Evolutionary conservation across 2,113 vertebrate genomes (phyloP), one percentile per base, ranked within the genome.

Genomic region (Mirza zaza): DNA sequence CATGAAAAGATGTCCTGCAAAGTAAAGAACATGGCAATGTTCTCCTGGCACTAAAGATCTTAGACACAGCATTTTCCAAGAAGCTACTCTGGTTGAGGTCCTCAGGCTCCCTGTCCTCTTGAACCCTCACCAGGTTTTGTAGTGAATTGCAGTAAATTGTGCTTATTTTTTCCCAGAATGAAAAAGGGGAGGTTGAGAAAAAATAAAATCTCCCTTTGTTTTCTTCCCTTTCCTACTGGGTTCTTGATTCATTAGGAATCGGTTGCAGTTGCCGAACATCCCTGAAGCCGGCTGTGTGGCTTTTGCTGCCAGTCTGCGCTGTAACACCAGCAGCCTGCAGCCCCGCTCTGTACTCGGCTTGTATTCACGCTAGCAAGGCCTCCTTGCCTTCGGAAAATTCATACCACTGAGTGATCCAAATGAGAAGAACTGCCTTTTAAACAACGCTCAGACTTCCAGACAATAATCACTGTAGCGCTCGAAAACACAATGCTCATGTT

Each of bases 401-500:
- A 42, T 79, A 29, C 57, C 0, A 21, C 83, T 93, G 80, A 63
- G 15, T 79, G 91, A 93, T 68, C 89, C 77, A 96, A 82, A 96
- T 67, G 81, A 75, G 39, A 71, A 94, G 68, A 50, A 29, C 71
- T 94, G 86, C 80, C 85, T 93, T 94, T 73, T 86, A 92, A 97
- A 92, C 50, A 84, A 29, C 18, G 81, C 73, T 67, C 77, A 95
- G 95, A 94, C 84, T 96, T 96, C 32, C 98, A 91, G 87, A 97
- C 52, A 82, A 76, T 93, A 0, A 13, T 98, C 55, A 93, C 87
- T 96, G 77, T 87, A 68, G 9, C 63, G 86, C 96, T 94, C 79
- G 36, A 95, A 97, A 97, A 98, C 95, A 23, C 77, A 96, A 68
- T n/a, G 63, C 91, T 94, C 93, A 76, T 91, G 96, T 96, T 90